Conservation (phyloP, 2,113 vertebrate species). For the Jaculus jaculus region DNA sequence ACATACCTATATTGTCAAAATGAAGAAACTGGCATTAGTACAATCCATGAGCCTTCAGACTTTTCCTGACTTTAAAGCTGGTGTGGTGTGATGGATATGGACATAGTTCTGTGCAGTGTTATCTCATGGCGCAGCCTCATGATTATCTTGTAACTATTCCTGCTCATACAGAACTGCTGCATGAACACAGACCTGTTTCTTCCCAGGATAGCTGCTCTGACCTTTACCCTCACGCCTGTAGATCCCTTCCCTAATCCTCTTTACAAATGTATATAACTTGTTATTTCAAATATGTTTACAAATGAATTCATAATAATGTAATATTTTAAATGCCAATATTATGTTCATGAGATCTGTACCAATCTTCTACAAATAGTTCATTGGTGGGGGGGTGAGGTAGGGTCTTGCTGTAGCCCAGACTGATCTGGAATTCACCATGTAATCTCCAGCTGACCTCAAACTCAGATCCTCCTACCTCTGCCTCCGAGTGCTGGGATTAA, state of each 20-base stretch:
- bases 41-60: not conserved
- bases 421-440: no score
- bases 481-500: no score
- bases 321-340: constrained; percentile 6
- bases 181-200: not conserved
- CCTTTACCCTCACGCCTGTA: not conserved
- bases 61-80: not conserved
- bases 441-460: no score
- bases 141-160: not conserved
- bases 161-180: not conserved
- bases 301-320: not conserved
- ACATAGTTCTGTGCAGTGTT: not conserved
- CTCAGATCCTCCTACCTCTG: no score
- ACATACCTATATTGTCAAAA: not conserved
- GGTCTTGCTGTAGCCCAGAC: no score
- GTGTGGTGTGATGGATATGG: not conserved
- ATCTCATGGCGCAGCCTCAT: not conserved
- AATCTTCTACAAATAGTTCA: not conserved
- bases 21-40: not conserved
- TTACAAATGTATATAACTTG: not conserved
- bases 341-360: not conserved
- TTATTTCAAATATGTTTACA: constrained; percentile 32
- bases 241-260: not conserved
- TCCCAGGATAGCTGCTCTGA: not conserved
- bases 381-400: no score